These are phyloP conservation scores for Clarias platycephalus DNA, from an alignment of 2,797 vertebrate species.

Conservation along the genomic window DNA sequence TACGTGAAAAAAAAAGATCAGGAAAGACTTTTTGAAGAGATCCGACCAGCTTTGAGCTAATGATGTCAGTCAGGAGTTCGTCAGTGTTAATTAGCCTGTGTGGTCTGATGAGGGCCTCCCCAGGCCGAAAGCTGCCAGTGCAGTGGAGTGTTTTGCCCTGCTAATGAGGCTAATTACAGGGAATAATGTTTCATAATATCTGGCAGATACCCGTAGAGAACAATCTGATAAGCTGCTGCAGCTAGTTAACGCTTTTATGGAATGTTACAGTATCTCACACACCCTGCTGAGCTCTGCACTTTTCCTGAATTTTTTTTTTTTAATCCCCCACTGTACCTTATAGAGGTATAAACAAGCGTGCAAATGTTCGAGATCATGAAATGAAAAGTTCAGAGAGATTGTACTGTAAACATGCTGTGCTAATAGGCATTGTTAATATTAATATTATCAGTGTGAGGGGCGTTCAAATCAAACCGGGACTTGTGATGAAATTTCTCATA, in stretches of 20 bases:
- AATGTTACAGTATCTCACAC: neutral
- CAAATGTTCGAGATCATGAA: neutral
- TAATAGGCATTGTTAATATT: too few species aligned
- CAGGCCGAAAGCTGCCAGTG: slow-evolving; percentile 45
- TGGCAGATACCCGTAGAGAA: slow-evolving; percentile 50
- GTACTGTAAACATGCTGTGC: neutral
- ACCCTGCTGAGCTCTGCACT: neutral
- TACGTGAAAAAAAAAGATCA: neutral
- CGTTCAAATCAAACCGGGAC: too few species aligned
- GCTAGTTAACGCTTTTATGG: slow-evolving; percentile 23
- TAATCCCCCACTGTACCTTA: too few species aligned
- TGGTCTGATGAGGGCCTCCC: slow-evolving; percentile 56
- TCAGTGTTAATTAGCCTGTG: slow-evolving; percentile 63
- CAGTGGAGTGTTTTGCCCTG: slow-evolving; percentile 53
- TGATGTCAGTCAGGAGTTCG: slow-evolving; percentile 65
- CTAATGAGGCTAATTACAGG: slow-evolving; percentile 62
- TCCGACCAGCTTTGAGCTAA: slow-evolving; percentile 53
- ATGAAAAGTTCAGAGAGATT: neutral
- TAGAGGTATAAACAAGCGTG: neutral
- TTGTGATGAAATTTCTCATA: too few species aligned
- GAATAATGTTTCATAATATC: slow-evolving; percentile 53
- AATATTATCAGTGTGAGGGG: too few species aligned
- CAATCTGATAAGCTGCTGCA: slow-evolving; percentile 48
- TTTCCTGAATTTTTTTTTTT: neutral
- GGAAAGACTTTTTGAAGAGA: neutral